Percentiles rank a stretch among this genome's conserved stretches.
These are phyloP conservation scores for Keiferia lycopersicella DNA, from an alignment of 2,888 invertebrate species.

Conservation along the genomic window DNA sequence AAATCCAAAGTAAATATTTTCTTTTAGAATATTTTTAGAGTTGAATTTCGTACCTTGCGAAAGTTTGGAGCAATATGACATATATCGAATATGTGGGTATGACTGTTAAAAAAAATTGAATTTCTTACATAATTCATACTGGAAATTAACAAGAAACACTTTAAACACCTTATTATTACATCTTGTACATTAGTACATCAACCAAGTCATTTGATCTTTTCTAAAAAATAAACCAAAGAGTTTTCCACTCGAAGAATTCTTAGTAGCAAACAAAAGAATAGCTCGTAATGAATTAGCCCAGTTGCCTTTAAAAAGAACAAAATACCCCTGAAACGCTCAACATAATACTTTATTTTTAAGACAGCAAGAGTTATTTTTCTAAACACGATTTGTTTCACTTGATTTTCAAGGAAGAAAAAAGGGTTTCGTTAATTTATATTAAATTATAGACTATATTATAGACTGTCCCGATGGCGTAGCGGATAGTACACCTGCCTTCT, in stretches of 20 bases:
- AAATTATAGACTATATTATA: too few relatives aligned
- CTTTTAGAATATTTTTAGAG: too few relatives aligned
- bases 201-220: neutral
- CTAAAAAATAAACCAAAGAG: neutral
- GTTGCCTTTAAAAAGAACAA: neutral
- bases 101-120: too few relatives aligned
- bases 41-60: too few relatives aligned
- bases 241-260: neutral
- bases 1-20: too few relatives aligned
- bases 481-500: too few relatives aligned
- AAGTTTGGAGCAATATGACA: too few relatives aligned
- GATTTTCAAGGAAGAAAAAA: constrained; percentile 9
- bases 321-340: neutral
- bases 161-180: too few relatives aligned
- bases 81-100: too few relatives aligned
- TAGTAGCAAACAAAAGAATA: constrained; percentile 11
- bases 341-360: neutral
- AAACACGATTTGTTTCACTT: constrained; percentile 13
- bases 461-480: too few relatives aligned
- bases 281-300: constrained; percentile 8
- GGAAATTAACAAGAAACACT: too few relatives aligned
- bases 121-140: too few relatives aligned
- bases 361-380: neutral
- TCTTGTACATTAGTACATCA: neutral
- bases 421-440: neutral